Evolutionary conservation across 2,888 invertebrate genomes (phyloP).

Genomic region (Standfussiana lucernea): DNA sequence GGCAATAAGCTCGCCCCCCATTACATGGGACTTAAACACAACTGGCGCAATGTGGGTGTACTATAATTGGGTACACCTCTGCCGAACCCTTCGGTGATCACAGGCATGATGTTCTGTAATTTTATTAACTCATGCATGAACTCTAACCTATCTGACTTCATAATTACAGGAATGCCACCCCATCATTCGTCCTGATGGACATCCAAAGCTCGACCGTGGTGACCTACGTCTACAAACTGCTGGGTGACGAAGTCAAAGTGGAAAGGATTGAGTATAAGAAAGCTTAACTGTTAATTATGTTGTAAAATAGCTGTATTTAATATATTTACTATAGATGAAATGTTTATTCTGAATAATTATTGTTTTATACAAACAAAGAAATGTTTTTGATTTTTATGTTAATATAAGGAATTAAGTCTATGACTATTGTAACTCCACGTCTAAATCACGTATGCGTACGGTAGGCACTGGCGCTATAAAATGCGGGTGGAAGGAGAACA

Average conservation of each 20-base stretch:
- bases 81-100: too few species aligned
- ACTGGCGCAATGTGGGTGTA: too few species aligned
- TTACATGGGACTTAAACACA: too few species aligned
- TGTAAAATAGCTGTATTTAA: constrained; percentile 50
- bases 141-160: not conserved
- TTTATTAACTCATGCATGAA: not conserved
- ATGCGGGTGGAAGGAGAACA: too few species aligned
- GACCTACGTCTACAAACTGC: constrained; percentile 99
- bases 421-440: not conserved
- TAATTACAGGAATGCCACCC: constrained; percentile 94
- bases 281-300: constrained; percentile 88
- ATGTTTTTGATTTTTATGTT: not conserved
- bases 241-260: constrained; percentile 99
- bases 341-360: constrained; percentile 25
- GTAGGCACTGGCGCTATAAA: too few species aligned
- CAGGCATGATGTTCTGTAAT: not conserved
- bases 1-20: too few species aligned
- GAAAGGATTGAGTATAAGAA: constrained; percentile 99
- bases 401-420: not conserved
- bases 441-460: not conserved
- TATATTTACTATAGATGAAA: constrained; percentile 22
- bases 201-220: constrained; percentile 99
- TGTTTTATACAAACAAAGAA: not conserved
- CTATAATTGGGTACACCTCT: too few species aligned
- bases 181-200: constrained; percentile 99